Evolutionary conservation across 2,888 invertebrate species (phyloP), one percentile per base, ranked within the genome.

Genomic region (Platypus cylindrus): DNA sequence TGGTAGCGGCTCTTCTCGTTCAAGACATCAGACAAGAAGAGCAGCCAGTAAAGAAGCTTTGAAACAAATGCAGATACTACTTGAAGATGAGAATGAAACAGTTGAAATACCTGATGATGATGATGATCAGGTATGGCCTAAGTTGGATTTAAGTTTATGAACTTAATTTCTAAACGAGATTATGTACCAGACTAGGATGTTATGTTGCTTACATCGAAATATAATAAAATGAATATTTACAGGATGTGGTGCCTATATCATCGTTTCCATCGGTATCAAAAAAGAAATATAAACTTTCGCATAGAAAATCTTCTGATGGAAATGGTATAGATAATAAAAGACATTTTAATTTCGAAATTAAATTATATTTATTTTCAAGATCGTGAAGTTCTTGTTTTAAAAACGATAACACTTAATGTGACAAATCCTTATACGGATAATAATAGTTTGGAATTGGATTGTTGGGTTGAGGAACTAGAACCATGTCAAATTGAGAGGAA

Each of bases 381-480:
- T 49, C 50, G 58, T 15, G 59, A 60, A 38, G 57, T 59, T 8
- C 44, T 59, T 5, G 59, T 60, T 13, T 43, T 61, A 27, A 57
- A 58, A 49, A 54, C 47, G 23, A 36, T 37, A 8, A 35, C 36
- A n/a, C 41, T 39, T n/a, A 47, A 38, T 7, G 52, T 58, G 12
- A 50, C 47, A 3, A 52, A 51, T 32, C 47, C 48, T n/a, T 41
- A 49, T 41, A 50, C 46, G 5, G 57, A 57, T 32, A 55, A 56
- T 38, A 50, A 70, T 0, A n/a, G n/a, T n/a, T 58, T 79, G 30
- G 71, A 75, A 38, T 65, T 85, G 53, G 80, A 81, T 46, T 78
- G 76, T 52, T 75, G 71, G 68, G 72, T 76, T 22, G 84, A 85
- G 40, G 77, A 77, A 26, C 61, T 83, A 1, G 73, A 75, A 1